Percentiles rank a stretch among this genome's conserved stretches.
Conservation (phyloP, 2,888 invertebrate genomes). For the Ypsolopha sequella region DNA sequence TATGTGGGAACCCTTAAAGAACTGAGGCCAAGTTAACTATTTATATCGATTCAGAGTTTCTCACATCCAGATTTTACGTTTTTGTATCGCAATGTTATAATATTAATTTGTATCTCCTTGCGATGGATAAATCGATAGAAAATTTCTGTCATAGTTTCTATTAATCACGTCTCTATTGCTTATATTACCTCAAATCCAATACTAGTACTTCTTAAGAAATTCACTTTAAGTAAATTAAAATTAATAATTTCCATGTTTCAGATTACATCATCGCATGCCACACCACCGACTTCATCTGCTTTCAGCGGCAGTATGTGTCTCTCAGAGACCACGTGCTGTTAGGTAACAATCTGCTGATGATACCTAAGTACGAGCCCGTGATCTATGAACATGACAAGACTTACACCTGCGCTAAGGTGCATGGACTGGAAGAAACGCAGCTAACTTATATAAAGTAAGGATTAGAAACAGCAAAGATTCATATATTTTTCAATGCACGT, state of each 20-base stretch:
- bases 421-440: constrained; percentile 31
- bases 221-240: not conserved
- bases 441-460: constrained; percentile 27
- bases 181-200: too few relatives aligned
- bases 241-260: not conserved
- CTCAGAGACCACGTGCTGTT: constrained; percentile 29
- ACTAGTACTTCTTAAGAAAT: not conserved
- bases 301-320: constrained; percentile 31
- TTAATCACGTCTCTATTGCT: too few relatives aligned
- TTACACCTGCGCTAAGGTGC: constrained; percentile 28
- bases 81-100: too few relatives aligned
- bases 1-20: too few relatives aligned
- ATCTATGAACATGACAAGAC: constrained; percentile 25
- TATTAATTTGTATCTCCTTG: too few relatives aligned
- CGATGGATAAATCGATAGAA: too few relatives aligned
- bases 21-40: too few relatives aligned
- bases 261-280: constrained; percentile 33
- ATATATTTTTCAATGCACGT: too few relatives aligned
- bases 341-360: constrained; percentile 22
- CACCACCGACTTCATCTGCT: constrained; percentile 38
- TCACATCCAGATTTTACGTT: too few relatives aligned
- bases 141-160: too few relatives aligned
- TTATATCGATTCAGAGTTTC: too few relatives aligned
- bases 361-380: constrained; percentile 24
- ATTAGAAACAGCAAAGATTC: too few relatives aligned